Base-by-base conservation (phyloP, 2,113 vertebrate species). In the Lamprotornis superbus region DNA sequence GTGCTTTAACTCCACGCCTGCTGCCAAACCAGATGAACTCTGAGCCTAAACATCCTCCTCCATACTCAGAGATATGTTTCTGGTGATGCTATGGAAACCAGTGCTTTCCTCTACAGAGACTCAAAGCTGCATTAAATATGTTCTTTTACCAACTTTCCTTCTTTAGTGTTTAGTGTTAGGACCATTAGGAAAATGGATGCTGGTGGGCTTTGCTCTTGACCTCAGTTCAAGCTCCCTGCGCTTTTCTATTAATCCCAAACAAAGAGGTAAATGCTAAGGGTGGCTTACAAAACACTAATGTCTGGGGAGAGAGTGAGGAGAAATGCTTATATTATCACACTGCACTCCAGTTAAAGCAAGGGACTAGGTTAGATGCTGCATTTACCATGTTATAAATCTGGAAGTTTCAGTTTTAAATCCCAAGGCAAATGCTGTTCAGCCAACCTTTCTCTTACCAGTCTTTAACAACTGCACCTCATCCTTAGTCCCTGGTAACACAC, bases 161-260 rank as follows among this genome's bases (percentile, higher is more conserved):
- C 53, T 50, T 87, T 42, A 42, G 40, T 42, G 40, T 42, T 85
- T 46, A 69, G 0, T 39, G 40, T 35, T 91, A 65, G 57, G n/a
- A 71, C 60, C 49, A 79, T 87, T 73, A 92, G 65, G 69, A 93
- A 91, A 91, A 94, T 42, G 50, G 46, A 94, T 90, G 83, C 87
- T 79, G 53, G 83, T 1, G 1, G 56, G 52, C 47, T 93, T 87
- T 91, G 87, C 74, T 93, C 81, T 73, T 93, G 84, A 95, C 91
- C 93, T 87, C 79, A 70, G 84, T 89, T 93, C 84, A 95, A 85
- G 70, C 75, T 89, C 81, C 73, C 67, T n/a, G 42, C 79, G 40
- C 76, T 90, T 90, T 84, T 33, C 70, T 37, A 25, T 89, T 87
- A 90, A 90, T 74, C 50, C 52, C 82, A 90, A 88, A 87, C 44